Base-by-base conservation (phyloP, 2,888 invertebrate species). In the Plutella xylostella region DNA sequence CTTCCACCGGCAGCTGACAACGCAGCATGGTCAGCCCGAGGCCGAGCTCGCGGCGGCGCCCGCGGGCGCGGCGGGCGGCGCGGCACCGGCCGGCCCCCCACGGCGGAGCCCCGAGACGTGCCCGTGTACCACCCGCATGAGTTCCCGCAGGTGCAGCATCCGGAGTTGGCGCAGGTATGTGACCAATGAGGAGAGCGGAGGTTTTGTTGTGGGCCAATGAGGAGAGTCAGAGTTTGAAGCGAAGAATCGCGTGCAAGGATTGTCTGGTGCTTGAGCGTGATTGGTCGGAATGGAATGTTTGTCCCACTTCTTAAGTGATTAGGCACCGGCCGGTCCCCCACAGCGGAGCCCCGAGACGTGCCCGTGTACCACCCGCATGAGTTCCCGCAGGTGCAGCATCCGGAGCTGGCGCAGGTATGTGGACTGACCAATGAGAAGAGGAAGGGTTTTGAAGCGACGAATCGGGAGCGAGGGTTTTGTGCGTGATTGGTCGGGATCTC, bases 261-360 rank as follows among this genome's bases (percentile, higher is more conserved):
- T n/a, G n/a, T n/a, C n/a, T n/a, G n/a, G n/a, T n/a, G n/a, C n/a
- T n/a, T n/a, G n/a, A n/a, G n/a, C n/a, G n/a, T n/a, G n/a, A n/a
- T n/a, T n/a, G n/a, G n/a, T n/a, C n/a, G n/a, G n/a, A n/a, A n/a
- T n/a, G n/a, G n/a, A n/a, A n/a, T n/a, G n/a, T n/a, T n/a, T n/a
- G n/a, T n/a, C n/a, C n/a, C n/a, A n/a, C n/a, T n/a, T n/a, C n/a
- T n/a, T n/a, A n/a, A n/a, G n/a, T n/a, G n/a, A n/a, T n/a, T n/a
- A n/a, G 1, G 55, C 53, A 6, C 55, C 68, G 1, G 30, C 18
- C 63, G 77, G 0, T 71, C 75, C 28, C 67, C 73, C 0, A 67
- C 72, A 2, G 69, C 73, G 3, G 60, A 72, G 47, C 88, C 86
- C 44, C 86, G 86, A 55, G 86, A 86, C 58, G 73, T 76, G 45